A percentile compares a stretch with the other conserved stretches of the same genome.
Evolutionary conservation across 2,888 invertebrate species (phyloP).

Genomic region (Amiota minor): DNA sequence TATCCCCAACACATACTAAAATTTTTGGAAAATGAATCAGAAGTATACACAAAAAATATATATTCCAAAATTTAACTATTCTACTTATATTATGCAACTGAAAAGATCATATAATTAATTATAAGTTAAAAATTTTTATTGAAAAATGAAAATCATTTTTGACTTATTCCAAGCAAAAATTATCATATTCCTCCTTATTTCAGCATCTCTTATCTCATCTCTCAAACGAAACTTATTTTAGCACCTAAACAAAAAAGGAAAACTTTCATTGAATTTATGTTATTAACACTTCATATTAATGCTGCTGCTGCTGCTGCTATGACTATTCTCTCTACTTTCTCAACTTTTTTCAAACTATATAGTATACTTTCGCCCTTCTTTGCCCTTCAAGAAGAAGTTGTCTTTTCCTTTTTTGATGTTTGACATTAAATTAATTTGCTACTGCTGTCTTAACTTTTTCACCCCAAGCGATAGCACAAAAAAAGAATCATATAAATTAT

Average conservation of each 20-base stretch:
- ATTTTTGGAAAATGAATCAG: too few species aligned
- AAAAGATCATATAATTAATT: too few species aligned
- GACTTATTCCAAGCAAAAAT: not conserved
- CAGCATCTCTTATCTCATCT: not conserved
- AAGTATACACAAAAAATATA: too few species aligned
- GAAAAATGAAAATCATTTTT: not conserved
- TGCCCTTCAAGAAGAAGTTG: not conserved
- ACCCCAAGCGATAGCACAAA: conserved; percentile 1
- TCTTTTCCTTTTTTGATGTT: conserved; percentile 45
- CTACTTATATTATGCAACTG: too few species aligned
- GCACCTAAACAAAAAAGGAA: not conserved
- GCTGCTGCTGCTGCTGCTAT: conserved; percentile 14
- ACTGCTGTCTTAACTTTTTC: conserved; percentile 45
- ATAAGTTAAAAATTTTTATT: too few species aligned
- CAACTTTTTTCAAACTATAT: not conserved
- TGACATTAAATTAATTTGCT: conserved; percentile 67
- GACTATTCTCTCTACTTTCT: not conserved
- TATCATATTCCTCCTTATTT: not conserved
- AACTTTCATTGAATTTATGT: conserved; percentile 22
- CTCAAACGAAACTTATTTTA: too few species aligned
- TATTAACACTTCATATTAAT: conserved; percentile 28
- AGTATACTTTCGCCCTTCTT: too few species aligned
- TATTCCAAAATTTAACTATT: too few species aligned
- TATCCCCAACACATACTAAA: too few species aligned
- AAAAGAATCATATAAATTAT: not conserved